Evolutionary conservation across 2,797 vertebrate species (phyloP).

Genomic region (Gallinago stenura): DNA sequence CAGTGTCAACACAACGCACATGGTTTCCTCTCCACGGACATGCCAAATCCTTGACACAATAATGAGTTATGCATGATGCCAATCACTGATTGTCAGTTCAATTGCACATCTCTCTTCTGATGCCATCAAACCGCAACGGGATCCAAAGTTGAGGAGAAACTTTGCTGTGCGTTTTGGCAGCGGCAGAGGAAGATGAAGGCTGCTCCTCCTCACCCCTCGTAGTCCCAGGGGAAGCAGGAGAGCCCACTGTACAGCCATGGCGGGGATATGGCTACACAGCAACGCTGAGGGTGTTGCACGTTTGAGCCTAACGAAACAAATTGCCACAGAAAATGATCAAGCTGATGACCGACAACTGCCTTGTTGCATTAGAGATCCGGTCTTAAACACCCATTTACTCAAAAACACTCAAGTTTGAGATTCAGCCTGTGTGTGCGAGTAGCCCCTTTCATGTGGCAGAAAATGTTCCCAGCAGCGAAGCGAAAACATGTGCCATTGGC

Average conservation of each 20-base stretch:
- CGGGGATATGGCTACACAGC: not conserved
- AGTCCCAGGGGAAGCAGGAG: not conserved
- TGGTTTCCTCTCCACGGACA: slow-evolving; percentile 46
- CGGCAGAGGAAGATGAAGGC: not conserved
- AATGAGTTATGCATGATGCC: slow-evolving; percentile 49
- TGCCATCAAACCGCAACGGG: slow-evolving; percentile 9
- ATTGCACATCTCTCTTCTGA: slow-evolving; percentile 21
- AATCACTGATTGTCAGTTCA: slow-evolving; percentile 56
- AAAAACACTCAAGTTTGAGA: fast-evolving
- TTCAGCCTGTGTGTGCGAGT: not conserved
- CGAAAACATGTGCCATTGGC: fast-evolving
- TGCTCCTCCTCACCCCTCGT: too few species aligned
- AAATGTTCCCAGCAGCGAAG: not conserved
- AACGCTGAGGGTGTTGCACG: fast-evolving
- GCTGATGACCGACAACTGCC: not conserved
- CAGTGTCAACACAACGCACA: slow-evolving; percentile 53
- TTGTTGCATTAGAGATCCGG: not conserved
- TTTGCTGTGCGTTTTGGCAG: not conserved
- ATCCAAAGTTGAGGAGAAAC: not conserved
- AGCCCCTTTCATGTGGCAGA: not conserved
- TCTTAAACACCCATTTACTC: not conserved
- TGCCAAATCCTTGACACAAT: slow-evolving; percentile 58
- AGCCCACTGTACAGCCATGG: fast-evolving
- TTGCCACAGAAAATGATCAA: not conserved
- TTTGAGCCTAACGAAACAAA: not conserved